Percentiles rank a stretch among this genome's conserved stretches.
Evolutionary conservation across 2,888 invertebrate genomes (phyloP).

Genomic region (Coronaproctus castanopsis): DNA sequence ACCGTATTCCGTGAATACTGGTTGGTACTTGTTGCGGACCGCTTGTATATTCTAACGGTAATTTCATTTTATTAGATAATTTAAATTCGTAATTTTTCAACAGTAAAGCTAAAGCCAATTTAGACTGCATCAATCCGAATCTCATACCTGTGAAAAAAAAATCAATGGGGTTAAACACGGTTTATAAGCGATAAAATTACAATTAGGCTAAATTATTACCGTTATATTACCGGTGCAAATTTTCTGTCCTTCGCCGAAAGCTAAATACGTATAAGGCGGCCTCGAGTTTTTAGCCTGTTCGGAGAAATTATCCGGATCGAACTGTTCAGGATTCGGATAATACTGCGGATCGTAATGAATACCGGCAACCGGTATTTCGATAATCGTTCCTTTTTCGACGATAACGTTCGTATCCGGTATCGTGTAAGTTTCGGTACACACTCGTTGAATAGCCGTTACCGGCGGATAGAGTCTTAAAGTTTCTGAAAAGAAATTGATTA

Average conservation of each 20-base stretch:
- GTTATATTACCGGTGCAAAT: slow-evolving; percentile 23
- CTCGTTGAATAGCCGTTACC: slow-evolving; percentile 20
- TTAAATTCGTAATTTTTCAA: slow-evolving; percentile 2
- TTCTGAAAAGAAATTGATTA: slow-evolving; percentile 22
- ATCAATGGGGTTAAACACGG: too few species aligned
- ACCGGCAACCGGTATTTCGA: slow-evolving; percentile 21
- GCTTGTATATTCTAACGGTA: too few species aligned
- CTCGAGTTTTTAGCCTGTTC: slow-evolving; percentile 18
- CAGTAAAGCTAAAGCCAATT: slow-evolving; percentile 1
- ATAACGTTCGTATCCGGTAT: slow-evolving; percentile 19
- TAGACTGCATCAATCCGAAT: slow-evolving; percentile 5
- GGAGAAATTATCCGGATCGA: slow-evolving; percentile 25
- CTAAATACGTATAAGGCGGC: slow-evolving; percentile 20
- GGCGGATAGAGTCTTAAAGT: slow-evolving; percentile 26
- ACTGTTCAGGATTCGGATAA: slow-evolving; percentile 24
- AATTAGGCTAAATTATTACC: too few species aligned
- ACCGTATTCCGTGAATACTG: too few species aligned
- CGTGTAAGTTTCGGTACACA: slow-evolving; percentile 20
- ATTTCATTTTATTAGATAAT: slow-evolving; percentile 4
- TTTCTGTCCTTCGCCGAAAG: slow-evolving; percentile 22
- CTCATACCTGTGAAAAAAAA: slow-evolving; percentile 5
- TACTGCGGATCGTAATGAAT: slow-evolving; percentile 24
- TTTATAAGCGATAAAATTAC: too few species aligned
- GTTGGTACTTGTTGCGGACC: too few species aligned
- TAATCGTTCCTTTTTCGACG: slow-evolving; percentile 19